phyloP scores from a whole-genome alignment of 2,888 invertebrate genomes.

The Drosophila nigritarsus region DNA sequence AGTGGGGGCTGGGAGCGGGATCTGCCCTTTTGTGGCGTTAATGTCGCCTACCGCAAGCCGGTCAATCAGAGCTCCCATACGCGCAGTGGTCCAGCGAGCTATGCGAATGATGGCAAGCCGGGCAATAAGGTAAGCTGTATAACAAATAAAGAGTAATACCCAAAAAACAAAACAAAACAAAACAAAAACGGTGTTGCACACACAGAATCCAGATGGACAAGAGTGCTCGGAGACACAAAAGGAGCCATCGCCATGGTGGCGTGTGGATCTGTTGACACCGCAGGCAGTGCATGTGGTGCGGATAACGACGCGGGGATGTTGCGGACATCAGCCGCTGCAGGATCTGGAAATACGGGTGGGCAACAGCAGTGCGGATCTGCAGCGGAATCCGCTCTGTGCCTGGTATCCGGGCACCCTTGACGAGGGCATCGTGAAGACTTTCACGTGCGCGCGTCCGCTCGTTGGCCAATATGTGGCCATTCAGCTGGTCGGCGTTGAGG shows the following conservation, averaged over 20 bases:
- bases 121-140: slow-evolving; percentile 86
- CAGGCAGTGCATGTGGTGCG: slow-evolving; percentile 94
- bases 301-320: slow-evolving; percentile 89
- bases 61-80: slow-evolving; percentile 96
- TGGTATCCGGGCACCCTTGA: slow-evolving; percentile 97
- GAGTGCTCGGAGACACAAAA: slow-evolving; percentile 95
- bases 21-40: slow-evolving; percentile 94
- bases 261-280: slow-evolving; percentile 93
- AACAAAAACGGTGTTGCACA: neutral
- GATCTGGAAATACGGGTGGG: slow-evolving; percentile 96
- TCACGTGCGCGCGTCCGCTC: slow-evolving; percentile 93
- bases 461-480: slow-evolving; percentile 95
- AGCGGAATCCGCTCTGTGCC: slow-evolving; percentile 95
- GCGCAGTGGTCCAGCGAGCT: slow-evolving; percentile 92
- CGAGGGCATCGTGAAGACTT: slow-evolving; percentile 96
- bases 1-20: slow-evolving; percentile 92
- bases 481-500: slow-evolving; percentile 95
- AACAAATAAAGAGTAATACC: neutral
- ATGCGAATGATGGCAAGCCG: slow-evolving; percentile 94
- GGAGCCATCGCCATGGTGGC: slow-evolving; percentile 97
- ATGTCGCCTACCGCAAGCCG: slow-evolving; percentile 94
- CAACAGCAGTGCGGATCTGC: slow-evolving; percentile 94
- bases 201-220: slow-evolving; percentile 93
- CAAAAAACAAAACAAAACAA: neutral
- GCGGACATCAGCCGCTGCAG: slow-evolving; percentile 94